Conservation (phyloP, 2,888 invertebrate species). For the Lasioglossum figueresi region DNA sequence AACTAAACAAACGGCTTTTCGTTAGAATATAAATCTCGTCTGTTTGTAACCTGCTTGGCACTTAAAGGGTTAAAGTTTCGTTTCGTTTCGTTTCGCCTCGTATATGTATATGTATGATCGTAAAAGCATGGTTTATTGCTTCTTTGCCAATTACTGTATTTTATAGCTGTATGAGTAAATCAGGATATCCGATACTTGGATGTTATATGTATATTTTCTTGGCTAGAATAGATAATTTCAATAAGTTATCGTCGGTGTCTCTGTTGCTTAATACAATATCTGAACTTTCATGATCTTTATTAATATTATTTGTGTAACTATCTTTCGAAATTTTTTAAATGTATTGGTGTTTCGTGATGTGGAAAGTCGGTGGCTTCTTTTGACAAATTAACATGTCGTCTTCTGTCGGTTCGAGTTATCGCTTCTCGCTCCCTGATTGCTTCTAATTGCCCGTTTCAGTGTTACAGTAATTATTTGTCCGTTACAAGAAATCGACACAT, state of each 20-base stretch:
- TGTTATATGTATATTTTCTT: not conserved
- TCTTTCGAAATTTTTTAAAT: not conserved
- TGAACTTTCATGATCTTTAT: not conserved
- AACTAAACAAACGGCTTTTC: conserved; percentile 2
- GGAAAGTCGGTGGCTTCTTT: not conserved
- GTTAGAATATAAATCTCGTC: conserved; percentile 28
- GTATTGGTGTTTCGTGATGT: no score
- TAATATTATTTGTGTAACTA: not conserved
- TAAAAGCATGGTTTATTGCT: conserved; percentile 49
- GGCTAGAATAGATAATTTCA: not conserved
- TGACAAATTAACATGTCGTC: conserved; percentile 7
- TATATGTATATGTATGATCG: conserved; percentile 29
- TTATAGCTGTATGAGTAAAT: not conserved
- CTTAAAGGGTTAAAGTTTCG: conserved; percentile 50
- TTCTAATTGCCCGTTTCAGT: conserved; percentile 40
- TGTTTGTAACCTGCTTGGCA: conserved; percentile 35
- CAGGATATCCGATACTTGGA: not conserved
- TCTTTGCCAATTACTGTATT: conserved; percentile 21
- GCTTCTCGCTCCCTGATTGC: conserved; percentile 18
- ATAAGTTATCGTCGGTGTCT: not conserved
- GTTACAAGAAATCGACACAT: conserved; percentile 43
- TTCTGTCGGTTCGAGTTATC: conserved; percentile 14
- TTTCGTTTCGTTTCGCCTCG: conserved; percentile 36
- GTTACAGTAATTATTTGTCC: conserved; percentile 36
- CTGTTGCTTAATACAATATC: not conserved